Evolutionary conservation across 2,113 vertebrate species (phyloP).

Genomic region (Cranoglanis bouderius): DNA sequence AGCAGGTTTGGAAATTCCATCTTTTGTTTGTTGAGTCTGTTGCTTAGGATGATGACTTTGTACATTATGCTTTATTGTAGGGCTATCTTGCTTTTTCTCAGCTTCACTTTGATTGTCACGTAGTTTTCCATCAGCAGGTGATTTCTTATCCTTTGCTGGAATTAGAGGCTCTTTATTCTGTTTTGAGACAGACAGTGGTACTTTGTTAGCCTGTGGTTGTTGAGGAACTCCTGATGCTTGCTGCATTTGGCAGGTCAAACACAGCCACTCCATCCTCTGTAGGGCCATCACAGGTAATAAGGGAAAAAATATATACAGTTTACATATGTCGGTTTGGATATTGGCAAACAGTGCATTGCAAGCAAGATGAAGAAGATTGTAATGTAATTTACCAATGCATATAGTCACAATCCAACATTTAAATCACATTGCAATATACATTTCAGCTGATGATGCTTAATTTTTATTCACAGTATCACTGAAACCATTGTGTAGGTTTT

Average conservation of each 20-base stretch:
- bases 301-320: not conserved
- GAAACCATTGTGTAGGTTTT: not conserved
- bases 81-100: conserved; percentile 47
- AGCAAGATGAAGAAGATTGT: not conserved
- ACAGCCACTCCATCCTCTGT: conserved; percentile 84
- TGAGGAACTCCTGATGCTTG: conserved; percentile 68
- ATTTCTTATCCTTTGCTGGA: conserved; percentile 38
- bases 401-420: not conserved
- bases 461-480: not conserved
- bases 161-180: conserved; percentile 56
- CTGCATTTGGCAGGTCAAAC: conserved; percentile 86
- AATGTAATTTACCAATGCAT: not conserved
- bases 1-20: conserved; percentile 50
- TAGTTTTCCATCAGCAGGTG: conserved; percentile 34
- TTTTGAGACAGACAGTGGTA: conserved; percentile 9
- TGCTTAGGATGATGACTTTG: conserved; percentile 46
- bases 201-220: conserved; percentile 64
- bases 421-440: not conserved
- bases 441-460: not conserved
- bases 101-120: conserved; percentile 65
- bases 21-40: conserved; percentile 64
- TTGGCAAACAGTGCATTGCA: not conserved
- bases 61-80: conserved; percentile 35
- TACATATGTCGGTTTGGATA: not conserved
- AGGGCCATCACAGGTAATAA: not conserved